Conservation (phyloP, 2,113 vertebrate species). For the Anoura caudifer region DNA sequence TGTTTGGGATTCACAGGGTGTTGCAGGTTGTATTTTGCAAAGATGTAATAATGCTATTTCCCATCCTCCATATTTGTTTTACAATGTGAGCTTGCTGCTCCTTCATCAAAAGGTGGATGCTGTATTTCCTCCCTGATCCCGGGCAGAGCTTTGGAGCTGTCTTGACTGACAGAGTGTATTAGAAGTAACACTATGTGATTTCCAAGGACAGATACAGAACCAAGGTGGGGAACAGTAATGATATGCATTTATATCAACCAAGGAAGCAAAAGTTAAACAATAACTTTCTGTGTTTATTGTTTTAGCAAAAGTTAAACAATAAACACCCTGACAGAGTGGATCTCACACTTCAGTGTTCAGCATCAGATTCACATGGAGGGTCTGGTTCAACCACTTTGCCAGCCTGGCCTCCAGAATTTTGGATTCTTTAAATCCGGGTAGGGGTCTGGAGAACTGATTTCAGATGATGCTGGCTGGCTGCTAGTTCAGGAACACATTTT, state of each 20-base stretch:
- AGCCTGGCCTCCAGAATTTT: neutral
- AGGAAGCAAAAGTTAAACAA: neutral
- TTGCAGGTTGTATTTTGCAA: neutral
- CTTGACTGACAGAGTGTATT: neutral
- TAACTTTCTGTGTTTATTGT: no score
- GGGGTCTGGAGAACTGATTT: neutral
- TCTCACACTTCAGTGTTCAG: neutral
- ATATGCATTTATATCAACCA: neutral
- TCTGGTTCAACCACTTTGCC: neutral
- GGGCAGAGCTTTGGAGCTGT: neutral
- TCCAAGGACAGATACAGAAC: neutral
- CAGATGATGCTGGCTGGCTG: neutral
- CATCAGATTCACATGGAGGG: neutral
- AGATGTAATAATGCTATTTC: neutral
- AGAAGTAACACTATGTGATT: neutral
- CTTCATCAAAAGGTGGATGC: neutral
- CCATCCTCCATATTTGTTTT: neutral
- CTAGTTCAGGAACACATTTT: neutral
- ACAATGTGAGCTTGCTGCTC: neutral
- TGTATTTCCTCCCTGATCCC: neutral
- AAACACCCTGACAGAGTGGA: neutral
- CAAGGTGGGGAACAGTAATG: neutral
- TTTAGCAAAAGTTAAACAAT: neutral
- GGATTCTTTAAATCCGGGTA: neutral
- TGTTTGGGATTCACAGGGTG: neutral